A percentile compares a stretch with the other conserved stretches of the same genome.
Conservation (phyloP, 2,797 vertebrate genomes). For the Synaphobranchus kaupii region DNA sequence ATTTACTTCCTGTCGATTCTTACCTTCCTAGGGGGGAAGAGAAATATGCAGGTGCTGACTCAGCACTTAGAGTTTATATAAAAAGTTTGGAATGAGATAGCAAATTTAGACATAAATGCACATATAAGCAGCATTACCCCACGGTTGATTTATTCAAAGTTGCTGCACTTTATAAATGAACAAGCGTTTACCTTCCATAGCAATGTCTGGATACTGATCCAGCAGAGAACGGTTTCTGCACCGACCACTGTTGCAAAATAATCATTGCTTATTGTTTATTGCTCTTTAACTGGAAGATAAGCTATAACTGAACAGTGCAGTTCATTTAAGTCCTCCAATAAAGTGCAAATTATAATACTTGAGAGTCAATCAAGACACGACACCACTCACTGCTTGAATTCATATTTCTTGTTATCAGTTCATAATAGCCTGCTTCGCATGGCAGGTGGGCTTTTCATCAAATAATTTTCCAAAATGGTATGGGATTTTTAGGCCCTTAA, state of each 20-base stretch:
- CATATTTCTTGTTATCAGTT: background rate
- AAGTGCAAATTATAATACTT: background rate
- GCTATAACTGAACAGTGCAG: background rate
- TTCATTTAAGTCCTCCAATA: constrained; percentile 2
- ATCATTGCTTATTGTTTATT: background rate
- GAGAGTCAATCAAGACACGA: background rate
- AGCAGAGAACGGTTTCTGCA: background rate
- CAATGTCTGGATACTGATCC: background rate
- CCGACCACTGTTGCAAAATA: background rate
- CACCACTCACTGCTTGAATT: background rate
- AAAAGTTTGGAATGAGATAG: background rate
- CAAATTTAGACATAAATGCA: background rate
- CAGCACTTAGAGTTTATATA: background rate
- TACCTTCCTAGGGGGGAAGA: background rate
- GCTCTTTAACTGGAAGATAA: constrained; percentile 15
- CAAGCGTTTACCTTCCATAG: background rate
- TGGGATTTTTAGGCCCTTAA: background rate
- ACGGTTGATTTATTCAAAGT: background rate
- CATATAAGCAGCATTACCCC: background rate
- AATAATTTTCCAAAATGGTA: too few species aligned
- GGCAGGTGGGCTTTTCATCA: background rate
- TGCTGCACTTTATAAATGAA: constrained; percentile 5
- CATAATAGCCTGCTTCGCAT: too few species aligned
- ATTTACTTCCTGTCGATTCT: background rate
- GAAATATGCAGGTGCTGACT: background rate